Conservation (phyloP, 2,113 vertebrate species). For the Empidonax alnorum region DNA sequence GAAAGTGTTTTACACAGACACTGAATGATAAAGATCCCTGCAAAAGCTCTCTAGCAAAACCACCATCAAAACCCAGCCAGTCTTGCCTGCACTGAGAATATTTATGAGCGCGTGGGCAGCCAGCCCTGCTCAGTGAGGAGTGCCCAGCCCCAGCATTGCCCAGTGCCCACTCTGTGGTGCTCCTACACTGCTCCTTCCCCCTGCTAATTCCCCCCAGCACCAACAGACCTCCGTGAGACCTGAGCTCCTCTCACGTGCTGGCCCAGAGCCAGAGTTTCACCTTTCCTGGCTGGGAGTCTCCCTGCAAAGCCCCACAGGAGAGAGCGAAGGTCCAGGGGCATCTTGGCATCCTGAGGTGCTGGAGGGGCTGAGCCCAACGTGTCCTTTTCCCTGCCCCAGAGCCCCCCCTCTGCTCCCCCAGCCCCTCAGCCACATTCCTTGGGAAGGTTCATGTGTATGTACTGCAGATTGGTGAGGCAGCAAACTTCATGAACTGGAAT, state of each 20-base stretch:
- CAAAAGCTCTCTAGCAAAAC: slow-evolving; percentile 32
- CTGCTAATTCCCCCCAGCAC: accelerated
- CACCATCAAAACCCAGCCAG: slow-evolving; percentile 23
- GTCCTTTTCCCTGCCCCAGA: not conserved
- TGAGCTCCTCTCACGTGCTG: accelerated
- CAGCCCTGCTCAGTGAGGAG: not conserved
- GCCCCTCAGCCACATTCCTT: accelerated
- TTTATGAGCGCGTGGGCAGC: not conserved
- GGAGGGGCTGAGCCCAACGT: accelerated
- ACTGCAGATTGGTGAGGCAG: not conserved
- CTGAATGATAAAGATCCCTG: slow-evolving; percentile 46
- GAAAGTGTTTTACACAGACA: slow-evolving; percentile 52
- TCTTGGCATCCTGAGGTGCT: not conserved
- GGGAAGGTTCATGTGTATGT: not conserved
- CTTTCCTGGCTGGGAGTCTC: not conserved
- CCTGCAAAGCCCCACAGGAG: accelerated
- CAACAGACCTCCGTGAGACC: not conserved
- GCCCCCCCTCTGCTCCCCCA: accelerated
- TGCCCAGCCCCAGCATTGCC: not conserved
- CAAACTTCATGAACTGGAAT: not conserved
- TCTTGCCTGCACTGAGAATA: not conserved
- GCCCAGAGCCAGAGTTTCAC: not conserved
- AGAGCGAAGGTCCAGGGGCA: not conserved
- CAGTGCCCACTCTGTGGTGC: not conserved
- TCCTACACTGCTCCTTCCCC: accelerated